Conservation (phyloP, 23 tunicate genomes). For the Botrylloides violaceus region DNA sequence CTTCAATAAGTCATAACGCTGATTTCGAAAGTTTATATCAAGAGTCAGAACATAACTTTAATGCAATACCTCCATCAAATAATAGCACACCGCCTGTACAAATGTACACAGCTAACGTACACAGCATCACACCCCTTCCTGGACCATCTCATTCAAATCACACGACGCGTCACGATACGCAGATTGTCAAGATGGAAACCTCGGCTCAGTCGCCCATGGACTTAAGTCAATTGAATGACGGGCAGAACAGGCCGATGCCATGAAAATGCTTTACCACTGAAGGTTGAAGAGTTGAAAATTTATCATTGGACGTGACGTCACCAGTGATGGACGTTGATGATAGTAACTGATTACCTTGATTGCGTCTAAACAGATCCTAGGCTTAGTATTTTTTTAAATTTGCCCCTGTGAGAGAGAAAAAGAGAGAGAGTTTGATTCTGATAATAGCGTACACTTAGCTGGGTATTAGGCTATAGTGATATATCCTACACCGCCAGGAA, state of each 20-base stretch:
- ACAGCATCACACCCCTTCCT: neutral
- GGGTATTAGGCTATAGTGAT: too few species aligned
- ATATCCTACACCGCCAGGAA: too few species aligned
- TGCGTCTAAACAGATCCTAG: too few species aligned
- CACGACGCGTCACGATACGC: neutral
- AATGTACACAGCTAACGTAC: neutral
- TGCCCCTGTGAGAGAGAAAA: too few species aligned
- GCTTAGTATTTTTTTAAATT: too few species aligned
- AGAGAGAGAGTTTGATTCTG: too few species aligned
- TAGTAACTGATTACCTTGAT: too few species aligned
- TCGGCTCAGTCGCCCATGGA: neutral
- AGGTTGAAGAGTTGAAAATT: too few species aligned
- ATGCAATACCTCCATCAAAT: neutral
- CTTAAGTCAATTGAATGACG: neutral
- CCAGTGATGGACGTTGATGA: too few species aligned
- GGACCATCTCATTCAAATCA: neutral
- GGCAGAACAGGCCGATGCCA: neutral
- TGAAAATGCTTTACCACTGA: too few species aligned
- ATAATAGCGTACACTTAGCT: too few species aligned
- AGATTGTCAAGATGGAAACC: neutral
- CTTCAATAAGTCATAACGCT: neutral
- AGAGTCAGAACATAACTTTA: neutral
- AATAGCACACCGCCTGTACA: neutral
- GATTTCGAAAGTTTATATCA: neutral
- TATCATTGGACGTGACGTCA: too few species aligned